Evolutionary conservation across 1,140 invertebrate species (phyloP).

Genomic region (Leptopilina clavipes): DNA sequence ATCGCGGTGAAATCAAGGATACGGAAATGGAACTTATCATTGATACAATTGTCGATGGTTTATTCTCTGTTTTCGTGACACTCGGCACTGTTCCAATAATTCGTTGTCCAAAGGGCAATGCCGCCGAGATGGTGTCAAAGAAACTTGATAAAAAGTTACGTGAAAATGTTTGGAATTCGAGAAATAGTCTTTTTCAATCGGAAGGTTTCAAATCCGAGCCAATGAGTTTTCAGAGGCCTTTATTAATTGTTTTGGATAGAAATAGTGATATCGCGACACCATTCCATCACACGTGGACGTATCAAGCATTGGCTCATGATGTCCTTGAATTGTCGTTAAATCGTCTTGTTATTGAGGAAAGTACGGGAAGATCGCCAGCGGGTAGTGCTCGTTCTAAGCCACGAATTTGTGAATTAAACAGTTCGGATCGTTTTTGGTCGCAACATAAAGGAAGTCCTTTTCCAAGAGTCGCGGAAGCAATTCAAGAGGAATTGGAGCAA

Average conservation of each 20-base stretch:
- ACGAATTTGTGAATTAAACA: constrained; percentile 93
- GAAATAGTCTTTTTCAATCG: constrained; percentile 95
- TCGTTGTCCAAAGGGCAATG: constrained; percentile 94
- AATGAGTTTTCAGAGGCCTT: constrained; percentile 92
- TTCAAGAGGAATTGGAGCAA: constrained; percentile 97
- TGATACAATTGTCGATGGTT: constrained; percentile 95
- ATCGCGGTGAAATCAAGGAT: constrained; percentile 95
- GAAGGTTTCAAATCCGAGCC: constrained; percentile 86
- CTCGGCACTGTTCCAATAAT: constrained; percentile 96
- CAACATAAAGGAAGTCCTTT: constrained; percentile 97
- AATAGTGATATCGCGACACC: constrained; percentile 98
- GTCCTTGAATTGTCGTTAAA: constrained; percentile 94
- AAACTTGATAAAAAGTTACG: constrained; percentile 97
- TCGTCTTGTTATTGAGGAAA: constrained; percentile 87
- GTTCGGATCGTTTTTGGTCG: constrained; percentile 93
- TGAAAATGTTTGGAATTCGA: constrained; percentile 96
- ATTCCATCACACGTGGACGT: constrained; percentile 99
- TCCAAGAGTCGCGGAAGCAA: constrained; percentile 97
- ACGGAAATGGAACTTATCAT: constrained; percentile 97
- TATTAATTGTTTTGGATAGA: constrained; percentile 94
- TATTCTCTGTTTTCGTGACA: constrained; percentile 98
- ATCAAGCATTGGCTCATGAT: constrained; percentile 97
- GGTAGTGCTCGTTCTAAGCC: constrained; percentile 83
- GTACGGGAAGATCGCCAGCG: constrained; percentile 73
- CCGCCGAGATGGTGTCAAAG: constrained; percentile 98